Evolutionary conservation across 2,797 vertebrate species (phyloP).

Genomic region (Cygnus olor): DNA sequence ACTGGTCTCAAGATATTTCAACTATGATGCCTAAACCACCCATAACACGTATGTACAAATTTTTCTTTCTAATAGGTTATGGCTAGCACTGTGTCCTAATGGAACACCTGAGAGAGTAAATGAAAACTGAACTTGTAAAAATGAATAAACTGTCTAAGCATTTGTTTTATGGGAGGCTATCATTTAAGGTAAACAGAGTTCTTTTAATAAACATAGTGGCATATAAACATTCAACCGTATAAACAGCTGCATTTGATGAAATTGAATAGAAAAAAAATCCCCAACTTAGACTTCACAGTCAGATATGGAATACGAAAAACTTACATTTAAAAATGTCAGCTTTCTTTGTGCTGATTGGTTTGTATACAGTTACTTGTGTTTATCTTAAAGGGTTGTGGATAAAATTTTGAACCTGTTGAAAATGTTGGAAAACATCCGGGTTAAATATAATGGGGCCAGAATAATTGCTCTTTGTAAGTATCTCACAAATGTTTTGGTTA

Average conservation of each 20-base stretch:
- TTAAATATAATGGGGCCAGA: neutral
- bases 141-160: neutral
- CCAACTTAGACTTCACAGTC: neutral
- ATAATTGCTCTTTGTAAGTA: neutral
- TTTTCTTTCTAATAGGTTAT: neutral
- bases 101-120: neutral
- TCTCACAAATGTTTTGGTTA: neutral
- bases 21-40: conserved; percentile 99
- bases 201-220: neutral
- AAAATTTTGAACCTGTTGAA: neutral
- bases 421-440: neutral
- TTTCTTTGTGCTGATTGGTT: neutral
- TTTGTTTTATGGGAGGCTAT: neutral
- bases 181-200: neutral
- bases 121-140: neutral
- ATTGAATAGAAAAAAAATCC: neutral
- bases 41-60: conserved; percentile 86
- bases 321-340: neutral
- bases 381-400: neutral
- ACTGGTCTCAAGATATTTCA: conserved; percentile 99
- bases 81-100: neutral
- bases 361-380: neutral
- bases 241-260: neutral
- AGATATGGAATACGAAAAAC: neutral
- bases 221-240: neutral